Base-by-base conservation (phyloP, 2,797 vertebrate genomes). In the Poeciliopsis paucimaculata region DNA sequence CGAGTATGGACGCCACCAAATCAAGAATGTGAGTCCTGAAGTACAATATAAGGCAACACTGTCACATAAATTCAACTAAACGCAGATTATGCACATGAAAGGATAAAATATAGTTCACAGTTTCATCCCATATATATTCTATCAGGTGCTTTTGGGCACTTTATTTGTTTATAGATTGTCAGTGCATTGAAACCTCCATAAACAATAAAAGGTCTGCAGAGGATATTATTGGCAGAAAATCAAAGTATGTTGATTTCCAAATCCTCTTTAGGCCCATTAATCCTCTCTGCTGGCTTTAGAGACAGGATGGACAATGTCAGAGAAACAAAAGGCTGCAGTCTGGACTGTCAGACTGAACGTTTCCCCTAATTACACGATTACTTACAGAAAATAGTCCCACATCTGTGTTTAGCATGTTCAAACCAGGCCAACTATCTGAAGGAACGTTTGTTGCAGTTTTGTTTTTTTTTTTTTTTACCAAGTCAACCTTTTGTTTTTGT, bases 191-290 rank as follows among this genome's bases (percentile, higher is more conserved):
- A 26, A 71, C 80, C 45, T 75, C 46, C 62, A 68, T 77, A n/a
- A 76, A 76, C 77, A 75, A 60, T 57, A 31, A 3, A 23, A 51
- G 9, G 72, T 12, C 76, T 60, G 77, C 72, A 70, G 41, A 41
- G 49, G 71, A 47, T 72, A 82, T 82, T 76, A 80, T 70, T 91
- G 89, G 88, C 84, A 80, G 57, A 82, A 72, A 80, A 87, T 92
- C 90, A 92, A 83, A 82, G 73, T 78, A 64, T 75, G 91, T 84
- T 82, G 82, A 92, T 91, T 90, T 85, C n/a, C 26, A 89, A 94
- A 90, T 86, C 88, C 91, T 55, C 53, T 77, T 79, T 46, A 43
- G 86, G 77, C 75, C 80, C 26, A 77, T 90, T 84, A 91, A 92
- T 92, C 83, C 76, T 72, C 66, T 88, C 72, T 34, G 77, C 62